Evolutionary conservation across 2,888 invertebrate genomes (phyloP).

Genomic region (Cephus rjabovi): DNA sequence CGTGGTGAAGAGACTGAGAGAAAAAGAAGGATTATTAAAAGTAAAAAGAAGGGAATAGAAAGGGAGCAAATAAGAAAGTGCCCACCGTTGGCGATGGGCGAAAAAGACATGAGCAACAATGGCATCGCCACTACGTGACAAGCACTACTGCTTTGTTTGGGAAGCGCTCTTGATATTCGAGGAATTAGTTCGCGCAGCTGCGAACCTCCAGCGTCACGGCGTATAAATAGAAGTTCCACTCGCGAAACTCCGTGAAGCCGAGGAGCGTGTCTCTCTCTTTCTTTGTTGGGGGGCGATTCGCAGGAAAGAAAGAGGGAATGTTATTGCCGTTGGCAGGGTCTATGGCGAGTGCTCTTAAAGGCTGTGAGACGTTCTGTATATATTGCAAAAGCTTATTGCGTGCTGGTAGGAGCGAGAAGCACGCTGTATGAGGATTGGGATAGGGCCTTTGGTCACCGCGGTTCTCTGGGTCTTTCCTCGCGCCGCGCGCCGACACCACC

Average conservation of each 20-base stretch:
- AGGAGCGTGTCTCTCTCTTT: background rate
- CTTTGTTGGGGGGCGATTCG: background rate
- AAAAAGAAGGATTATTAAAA: background rate
- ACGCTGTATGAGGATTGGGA: background rate
- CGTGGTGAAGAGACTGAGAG: background rate
- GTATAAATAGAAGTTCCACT: background rate
- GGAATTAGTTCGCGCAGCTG: background rate
- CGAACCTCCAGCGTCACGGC: background rate
- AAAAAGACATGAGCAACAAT: background rate
- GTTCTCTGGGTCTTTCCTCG: background rate
- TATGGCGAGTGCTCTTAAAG: background rate
- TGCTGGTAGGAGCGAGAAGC: background rate
- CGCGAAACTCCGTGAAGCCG: background rate
- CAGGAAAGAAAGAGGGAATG: background rate
- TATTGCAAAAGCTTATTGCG: background rate
- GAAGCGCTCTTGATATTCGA: background rate
- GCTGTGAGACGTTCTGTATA: background rate
- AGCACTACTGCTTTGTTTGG: background rate
- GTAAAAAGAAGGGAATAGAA: background rate
- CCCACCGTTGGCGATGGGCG: background rate
- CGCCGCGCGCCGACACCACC: constrained; percentile 26
- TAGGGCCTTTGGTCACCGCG: background rate
- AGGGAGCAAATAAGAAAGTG: background rate
- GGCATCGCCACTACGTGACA: background rate
- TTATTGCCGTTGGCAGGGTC: background rate